Percentiles rank a stretch among this genome's conserved stretches.
Conservation (phyloP, 2,797 vertebrate species). For the Betta splendens region DNA sequence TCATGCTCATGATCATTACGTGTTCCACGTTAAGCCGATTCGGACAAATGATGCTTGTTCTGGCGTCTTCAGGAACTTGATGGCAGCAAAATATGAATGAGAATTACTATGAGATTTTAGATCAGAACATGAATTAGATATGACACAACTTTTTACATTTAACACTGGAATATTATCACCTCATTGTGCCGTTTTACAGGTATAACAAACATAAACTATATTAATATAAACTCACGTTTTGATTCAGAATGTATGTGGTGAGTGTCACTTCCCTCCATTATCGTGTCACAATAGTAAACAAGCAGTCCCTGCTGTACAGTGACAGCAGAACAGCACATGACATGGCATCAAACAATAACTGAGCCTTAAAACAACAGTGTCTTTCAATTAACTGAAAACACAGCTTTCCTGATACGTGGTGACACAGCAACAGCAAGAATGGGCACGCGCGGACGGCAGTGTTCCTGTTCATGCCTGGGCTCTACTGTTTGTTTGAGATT, state of each 20-base stretch:
- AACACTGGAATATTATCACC: no score
- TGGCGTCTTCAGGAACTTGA: no score
- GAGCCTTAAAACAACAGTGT: slow-evolving; percentile 34
- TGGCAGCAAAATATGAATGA: no score
- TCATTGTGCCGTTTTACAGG: no score
- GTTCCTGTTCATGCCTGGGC: background rate
- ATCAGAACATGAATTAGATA: background rate
- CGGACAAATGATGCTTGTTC: slow-evolving; percentile 14
- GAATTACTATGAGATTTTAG: slow-evolving; percentile 1
- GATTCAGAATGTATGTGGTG: no score
- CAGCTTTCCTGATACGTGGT: slow-evolving; percentile 24
- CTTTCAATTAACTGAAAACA: slow-evolving; percentile 15
- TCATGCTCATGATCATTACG: slow-evolving; percentile 49
- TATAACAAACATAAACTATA: background rate
- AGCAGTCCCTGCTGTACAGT: slow-evolving; percentile 20
- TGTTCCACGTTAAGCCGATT: slow-evolving; percentile 26
- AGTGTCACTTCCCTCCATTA: slow-evolving; percentile 18
- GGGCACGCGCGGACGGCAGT: background rate
- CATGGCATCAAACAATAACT: slow-evolving; percentile 19
- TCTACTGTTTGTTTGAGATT: background rate
- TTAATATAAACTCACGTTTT: background rate
- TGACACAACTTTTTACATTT: background rate
- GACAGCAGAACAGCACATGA: slow-evolving; percentile 27
- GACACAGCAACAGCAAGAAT: slow-evolving; percentile 17
- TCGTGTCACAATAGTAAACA: slow-evolving; percentile 40